phyloP scores from a whole-genome alignment of 2,113 vertebrate genomes.

The Gymnogyps californianus region DNA sequence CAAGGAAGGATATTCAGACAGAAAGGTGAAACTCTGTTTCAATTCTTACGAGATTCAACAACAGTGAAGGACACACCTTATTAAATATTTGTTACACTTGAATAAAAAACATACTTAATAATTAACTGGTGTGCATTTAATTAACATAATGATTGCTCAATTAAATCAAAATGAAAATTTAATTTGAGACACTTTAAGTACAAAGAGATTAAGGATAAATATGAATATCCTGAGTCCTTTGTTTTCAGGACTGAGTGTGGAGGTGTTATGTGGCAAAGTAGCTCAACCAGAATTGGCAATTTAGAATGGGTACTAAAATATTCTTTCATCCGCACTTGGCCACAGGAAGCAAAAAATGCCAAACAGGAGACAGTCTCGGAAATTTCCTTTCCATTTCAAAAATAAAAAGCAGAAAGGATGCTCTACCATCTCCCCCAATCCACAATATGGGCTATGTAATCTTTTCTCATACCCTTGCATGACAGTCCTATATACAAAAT shows the following conservation, averaged over 20 bases:
- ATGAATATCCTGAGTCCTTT: background rate
- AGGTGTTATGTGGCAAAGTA: background rate
- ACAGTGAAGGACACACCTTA: background rate
- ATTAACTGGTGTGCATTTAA: slow-evolving; percentile 57
- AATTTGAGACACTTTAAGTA: slow-evolving; percentile 36
- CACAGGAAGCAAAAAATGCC: background rate
- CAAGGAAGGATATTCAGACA: slow-evolving; percentile 35
- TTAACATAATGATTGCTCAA: slow-evolving; percentile 47
- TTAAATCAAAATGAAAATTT: slow-evolving; percentile 62
- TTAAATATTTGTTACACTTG: slow-evolving; percentile 54
- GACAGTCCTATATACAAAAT: background rate
- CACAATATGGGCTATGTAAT: background rate
- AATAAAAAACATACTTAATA: slow-evolving; percentile 60
- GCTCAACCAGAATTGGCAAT: slow-evolving; percentile 5
- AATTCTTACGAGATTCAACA: background rate
- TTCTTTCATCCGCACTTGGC: background rate
- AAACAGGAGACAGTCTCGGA: background rate
- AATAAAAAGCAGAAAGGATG: background rate
- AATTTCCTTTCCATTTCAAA: background rate
- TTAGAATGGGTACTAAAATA: slow-evolving; percentile 5
- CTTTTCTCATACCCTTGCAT: background rate
- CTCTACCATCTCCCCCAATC: background rate
- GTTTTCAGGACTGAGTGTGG: background rate
- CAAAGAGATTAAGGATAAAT: slow-evolving; percentile 32
- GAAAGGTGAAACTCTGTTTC: slow-evolving; percentile 20